phyloP scores from a whole-genome alignment of 2,888 invertebrate species.

The Zhuqinia jingwanae region DNA sequence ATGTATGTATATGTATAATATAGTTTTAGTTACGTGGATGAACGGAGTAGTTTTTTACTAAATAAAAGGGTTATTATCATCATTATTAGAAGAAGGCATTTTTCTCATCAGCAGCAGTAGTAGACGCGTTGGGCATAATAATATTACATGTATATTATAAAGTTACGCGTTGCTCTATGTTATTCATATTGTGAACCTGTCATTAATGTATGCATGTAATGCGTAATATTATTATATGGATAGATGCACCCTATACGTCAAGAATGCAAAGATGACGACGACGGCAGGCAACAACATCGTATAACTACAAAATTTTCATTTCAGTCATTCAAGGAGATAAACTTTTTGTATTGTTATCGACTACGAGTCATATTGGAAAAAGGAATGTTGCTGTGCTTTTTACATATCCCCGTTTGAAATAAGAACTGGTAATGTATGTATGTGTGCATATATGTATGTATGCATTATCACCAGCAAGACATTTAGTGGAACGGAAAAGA shows the following conservation, averaged over 20 bases:
- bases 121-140: conserved; percentile 10
- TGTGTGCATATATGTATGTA: neutral
- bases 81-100: conserved; percentile 31
- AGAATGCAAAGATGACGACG: conserved; percentile 17
- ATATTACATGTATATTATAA: conserved; percentile 15
- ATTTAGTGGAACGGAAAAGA: conserved; percentile 50
- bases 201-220: conserved; percentile 46
- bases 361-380: conserved; percentile 51
- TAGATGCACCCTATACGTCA: conserved; percentile 19
- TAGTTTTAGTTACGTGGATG: neutral
- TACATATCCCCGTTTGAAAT: conserved; percentile 19
- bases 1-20: neutral
- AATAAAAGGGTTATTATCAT: conserved; percentile 58
- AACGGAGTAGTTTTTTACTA: conserved; percentile 40
- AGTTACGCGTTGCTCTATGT: neutral
- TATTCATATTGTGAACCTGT: conserved; percentile 41
- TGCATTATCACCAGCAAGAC: conserved; percentile 43
- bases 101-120: conserved; percentile 39
- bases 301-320: conserved; percentile 34
- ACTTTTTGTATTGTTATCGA: conserved; percentile 63
- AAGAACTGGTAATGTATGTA: neutral
- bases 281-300: conserved; percentile 5
- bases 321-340: conserved; percentile 70
- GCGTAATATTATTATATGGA: neutral
- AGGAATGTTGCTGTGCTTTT: conserved; percentile 23